Conservation (phyloP, 2,797 vertebrate species). For the Pristis pectinata region DNA sequence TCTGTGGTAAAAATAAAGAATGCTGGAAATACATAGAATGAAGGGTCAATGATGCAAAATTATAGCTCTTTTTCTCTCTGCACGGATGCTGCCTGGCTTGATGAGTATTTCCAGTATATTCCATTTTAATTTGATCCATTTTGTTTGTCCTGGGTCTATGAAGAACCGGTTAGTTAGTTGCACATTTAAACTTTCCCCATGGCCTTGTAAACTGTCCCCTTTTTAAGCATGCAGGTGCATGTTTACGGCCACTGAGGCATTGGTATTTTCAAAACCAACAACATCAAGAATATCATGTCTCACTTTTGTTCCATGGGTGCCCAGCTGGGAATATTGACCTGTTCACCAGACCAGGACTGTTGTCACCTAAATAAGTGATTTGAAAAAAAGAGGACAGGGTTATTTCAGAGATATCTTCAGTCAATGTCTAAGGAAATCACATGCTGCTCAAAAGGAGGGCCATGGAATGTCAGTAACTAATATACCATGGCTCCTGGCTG, state of each 20-base stretch:
- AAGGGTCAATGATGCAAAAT: too few relatives aligned
- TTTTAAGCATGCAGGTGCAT: neutral
- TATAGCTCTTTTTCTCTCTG: too few relatives aligned
- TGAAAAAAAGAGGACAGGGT: neutral
- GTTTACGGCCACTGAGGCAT: neutral
- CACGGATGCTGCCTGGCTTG: too few relatives aligned
- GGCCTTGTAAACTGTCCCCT: neutral
- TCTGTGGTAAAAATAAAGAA: too few relatives aligned
- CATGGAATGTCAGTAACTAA: neutral
- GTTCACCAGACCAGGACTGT: neutral
- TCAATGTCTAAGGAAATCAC: neutral
- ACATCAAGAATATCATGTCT: neutral
- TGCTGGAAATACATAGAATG: too few relatives aligned
- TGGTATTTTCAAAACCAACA: neutral
- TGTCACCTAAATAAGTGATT: neutral
- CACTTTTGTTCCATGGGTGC: neutral
- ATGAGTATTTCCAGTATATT: too few relatives aligned
- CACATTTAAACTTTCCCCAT: neutral
- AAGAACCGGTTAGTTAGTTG: neutral
- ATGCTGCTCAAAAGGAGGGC: neutral
- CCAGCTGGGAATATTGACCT: neutral
- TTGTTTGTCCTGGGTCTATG: neutral
- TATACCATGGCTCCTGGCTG: neutral
- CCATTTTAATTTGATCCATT: too few relatives aligned
- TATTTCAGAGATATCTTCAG: slow-evolving; percentile 1